Evolutionary conservation across 2,888 invertebrate species (phyloP), one percentile per base, ranked within the genome.

Genomic region (Osmoderma eremita): DNA sequence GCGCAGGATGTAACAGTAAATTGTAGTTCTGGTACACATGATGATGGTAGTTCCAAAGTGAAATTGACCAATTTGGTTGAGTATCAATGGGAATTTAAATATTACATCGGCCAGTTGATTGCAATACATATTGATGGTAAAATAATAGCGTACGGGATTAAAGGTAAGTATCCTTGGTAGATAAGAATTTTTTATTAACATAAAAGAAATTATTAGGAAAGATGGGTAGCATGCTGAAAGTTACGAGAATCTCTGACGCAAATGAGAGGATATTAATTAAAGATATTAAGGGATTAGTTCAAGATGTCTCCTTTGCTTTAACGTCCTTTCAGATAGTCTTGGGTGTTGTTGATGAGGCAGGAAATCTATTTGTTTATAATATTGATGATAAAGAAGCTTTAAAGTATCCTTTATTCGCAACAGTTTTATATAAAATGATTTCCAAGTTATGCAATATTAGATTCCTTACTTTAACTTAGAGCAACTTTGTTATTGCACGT

Each of bases 231-330:
- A 91, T 93, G 85, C 92, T 97, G 5, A 87, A 97, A 45, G 91
- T 98, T 10, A 90, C 93, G 6, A 93, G 94, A 81, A 61, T 53
- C 38, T 87, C 88, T 73, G 90, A 91, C 69, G 87, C 88, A 1
- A 89, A 92, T 74, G 86, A 90, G 71, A 87, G 97, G 63, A 88
- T 90, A 1, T 85, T 97, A 18, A 89, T 97, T 62, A 95, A 94
- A 80, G 95, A 94, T 45, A 91, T 95, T 86, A 88, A 88, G 58
- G 95, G 95, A 41, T 87, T 91, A 80, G 92, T 97, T n/a, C 89
- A 93, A 80, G 98, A 98, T 81, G 82, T 98, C 54, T 90, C 95
- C 1, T 98, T 98, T 84, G 94, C 97, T 2, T 91, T 93, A 79
- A 89, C 93, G 50, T 87, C 88, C 71, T 86, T 88, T 64, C 90